Conservation (phyloP, 2,888 invertebrate species). For the Melipona beecheii region DNA sequence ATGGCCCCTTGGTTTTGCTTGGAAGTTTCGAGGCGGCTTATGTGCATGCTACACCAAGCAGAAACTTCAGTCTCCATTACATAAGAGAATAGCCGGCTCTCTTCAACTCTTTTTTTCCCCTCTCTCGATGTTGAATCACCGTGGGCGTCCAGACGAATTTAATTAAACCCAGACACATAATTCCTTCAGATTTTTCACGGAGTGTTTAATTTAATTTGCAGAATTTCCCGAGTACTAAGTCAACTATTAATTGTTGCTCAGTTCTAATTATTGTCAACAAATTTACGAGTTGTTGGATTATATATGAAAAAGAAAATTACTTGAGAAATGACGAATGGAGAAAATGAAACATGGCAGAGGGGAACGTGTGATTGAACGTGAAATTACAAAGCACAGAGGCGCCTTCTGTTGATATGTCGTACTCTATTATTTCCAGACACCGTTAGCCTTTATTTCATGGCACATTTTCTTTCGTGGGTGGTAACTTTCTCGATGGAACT, state of each 20-base stretch:
- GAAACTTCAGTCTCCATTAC: slow-evolving; percentile 76
- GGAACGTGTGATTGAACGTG: not conserved
- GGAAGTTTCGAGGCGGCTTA: slow-evolving; percentile 49
- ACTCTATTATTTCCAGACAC: slow-evolving; percentile 1
- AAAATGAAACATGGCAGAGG: not conserved
- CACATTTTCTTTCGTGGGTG: slow-evolving; percentile 23
- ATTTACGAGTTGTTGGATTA: no score
- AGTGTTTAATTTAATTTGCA: not conserved
- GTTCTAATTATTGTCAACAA: no score
- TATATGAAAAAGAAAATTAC: no score
- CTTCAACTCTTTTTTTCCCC: slow-evolving; percentile 26
- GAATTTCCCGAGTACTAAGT: no score
- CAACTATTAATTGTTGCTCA: no score
- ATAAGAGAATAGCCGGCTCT: slow-evolving; percentile 73
- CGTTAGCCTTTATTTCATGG: slow-evolving; percentile 32
- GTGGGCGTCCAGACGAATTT: slow-evolving; percentile 56
- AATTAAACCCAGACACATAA: slow-evolving; percentile 36
- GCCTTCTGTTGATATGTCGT: not conserved
- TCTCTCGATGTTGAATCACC: slow-evolving; percentile 43
- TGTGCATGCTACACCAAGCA: slow-evolving; percentile 78
- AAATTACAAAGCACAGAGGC: slow-evolving; percentile 11
- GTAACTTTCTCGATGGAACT: slow-evolving; percentile 20
- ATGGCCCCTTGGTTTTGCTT: slow-evolving; percentile 61
- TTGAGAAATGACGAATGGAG: not conserved
- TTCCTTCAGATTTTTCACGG: not conserved